A percentile compares a stretch with the other conserved stretches of the same genome.
These are phyloP conservation scores for Tachysurus fulvidraco DNA, from an alignment of 2,113 vertebrate species.

Conservation along the genomic window DNA sequence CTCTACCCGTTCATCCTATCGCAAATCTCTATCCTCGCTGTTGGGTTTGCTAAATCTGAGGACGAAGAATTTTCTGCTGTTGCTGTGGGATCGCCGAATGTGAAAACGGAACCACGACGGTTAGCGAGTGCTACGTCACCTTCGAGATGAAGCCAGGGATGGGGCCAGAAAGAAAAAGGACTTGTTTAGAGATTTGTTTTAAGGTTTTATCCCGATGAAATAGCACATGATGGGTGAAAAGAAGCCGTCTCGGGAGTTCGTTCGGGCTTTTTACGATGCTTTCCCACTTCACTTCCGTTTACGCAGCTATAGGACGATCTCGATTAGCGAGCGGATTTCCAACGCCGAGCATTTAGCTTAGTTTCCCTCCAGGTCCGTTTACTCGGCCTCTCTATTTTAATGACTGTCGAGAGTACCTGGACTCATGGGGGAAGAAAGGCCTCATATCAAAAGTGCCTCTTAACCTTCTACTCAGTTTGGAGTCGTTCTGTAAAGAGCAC, in stretches of 20 bases:
- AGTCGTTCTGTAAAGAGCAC: slow-evolving; percentile 54
- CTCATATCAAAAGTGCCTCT: neutral
- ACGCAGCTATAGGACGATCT: neutral
- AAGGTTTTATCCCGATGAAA: too few species aligned
- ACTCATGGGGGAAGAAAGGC: neutral
- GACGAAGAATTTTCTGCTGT: neutral
- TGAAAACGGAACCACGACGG: neutral
- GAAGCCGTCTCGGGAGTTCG: neutral
- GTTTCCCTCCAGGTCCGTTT: neutral
- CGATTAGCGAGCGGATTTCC: neutral
- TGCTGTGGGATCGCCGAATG: slow-evolving; percentile 72
- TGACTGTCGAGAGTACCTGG: neutral
- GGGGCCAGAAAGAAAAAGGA: too few species aligned
- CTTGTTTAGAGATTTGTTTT: too few species aligned
- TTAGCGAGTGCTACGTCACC: neutral
- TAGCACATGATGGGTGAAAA: neutral
- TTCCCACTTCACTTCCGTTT: neutral
- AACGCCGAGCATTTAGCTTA: neutral
- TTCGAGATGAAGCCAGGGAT: neutral
- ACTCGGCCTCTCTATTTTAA: neutral
- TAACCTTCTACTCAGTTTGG: neutral
- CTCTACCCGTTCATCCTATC: slow-evolving; percentile 76
- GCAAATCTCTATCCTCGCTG: slow-evolving; percentile 73
- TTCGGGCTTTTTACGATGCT: neutral
- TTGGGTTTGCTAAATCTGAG: slow-evolving; percentile 61